Conservation (phyloP, 2,797 vertebrate species). For the Pseudochirops cupreus region DNA sequence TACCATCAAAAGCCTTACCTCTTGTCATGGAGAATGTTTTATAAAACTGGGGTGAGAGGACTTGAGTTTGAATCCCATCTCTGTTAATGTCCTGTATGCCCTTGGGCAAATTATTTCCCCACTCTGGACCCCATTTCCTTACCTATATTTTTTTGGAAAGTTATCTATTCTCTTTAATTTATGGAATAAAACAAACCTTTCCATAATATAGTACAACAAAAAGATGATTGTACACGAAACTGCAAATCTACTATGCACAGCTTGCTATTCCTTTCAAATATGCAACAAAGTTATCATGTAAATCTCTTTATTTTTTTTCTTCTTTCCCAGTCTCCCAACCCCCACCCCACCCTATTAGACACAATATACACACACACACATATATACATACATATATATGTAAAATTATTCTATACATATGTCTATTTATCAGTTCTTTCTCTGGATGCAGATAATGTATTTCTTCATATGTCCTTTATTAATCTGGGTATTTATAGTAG, state of each 20-base stretch:
- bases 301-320: neutral
- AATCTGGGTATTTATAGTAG: neutral
- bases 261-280: neutral
- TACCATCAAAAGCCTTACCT: neutral
- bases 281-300: too few relatives aligned
- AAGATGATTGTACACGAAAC: neutral
- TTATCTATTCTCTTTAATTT: neutral
- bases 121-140: neutral
- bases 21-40: neutral
- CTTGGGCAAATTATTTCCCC: neutral
- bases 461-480: neutral
- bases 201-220: neutral
- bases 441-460: neutral
- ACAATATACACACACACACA: neutral
- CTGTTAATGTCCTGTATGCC: neutral
- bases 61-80: neutral
- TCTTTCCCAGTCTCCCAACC: neutral
- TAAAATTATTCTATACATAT: too few relatives aligned
- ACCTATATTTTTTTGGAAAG: neutral
- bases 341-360: neutral
- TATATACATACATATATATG: too few relatives aligned
- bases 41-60: neutral
- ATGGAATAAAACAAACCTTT: neutral
- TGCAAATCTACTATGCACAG: neutral
- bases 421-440: neutral